These are phyloP conservation scores for Horisme vitalbata DNA, from an alignment of 2,888 invertebrate genomes.

Conservation along the genomic window DNA sequence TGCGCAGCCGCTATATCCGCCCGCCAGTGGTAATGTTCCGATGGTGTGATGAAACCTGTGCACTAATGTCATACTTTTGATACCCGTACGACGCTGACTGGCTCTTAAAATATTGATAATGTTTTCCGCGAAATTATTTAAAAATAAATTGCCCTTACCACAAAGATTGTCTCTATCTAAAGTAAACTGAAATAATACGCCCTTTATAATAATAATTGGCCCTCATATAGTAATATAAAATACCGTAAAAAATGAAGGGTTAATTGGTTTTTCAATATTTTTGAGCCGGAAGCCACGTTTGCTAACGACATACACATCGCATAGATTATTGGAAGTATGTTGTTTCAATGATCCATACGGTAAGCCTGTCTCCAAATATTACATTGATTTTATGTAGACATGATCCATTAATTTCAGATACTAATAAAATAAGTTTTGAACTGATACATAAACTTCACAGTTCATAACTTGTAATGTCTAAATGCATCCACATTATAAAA, in stretches of 20 bases:
- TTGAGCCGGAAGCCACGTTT: conserved; percentile 43
- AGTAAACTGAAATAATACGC: no score
- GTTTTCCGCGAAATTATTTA: no score
- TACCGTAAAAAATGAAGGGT: background rate
- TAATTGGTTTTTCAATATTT: conserved; percentile 30
- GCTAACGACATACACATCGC: conserved; percentile 44
- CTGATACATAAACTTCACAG: conserved; percentile 26
- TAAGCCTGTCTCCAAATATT: conserved; percentile 40
- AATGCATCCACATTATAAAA: conserved; percentile 58
- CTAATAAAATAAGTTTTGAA: conserved; percentile 31
- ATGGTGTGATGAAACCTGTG: conserved; percentile 69
- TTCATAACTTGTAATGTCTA: conserved; percentile 31
- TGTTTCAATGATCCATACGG: conserved; percentile 34
- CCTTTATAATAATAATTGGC: no score
- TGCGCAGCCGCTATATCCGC: conserved; percentile 79
- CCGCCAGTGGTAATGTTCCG: conserved; percentile 79
- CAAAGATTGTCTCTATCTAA: no score
- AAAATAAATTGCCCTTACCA: no score
- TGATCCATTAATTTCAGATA: conserved; percentile 32
- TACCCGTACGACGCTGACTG: conserved; percentile 29
- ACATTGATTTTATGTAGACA: conserved; percentile 39
- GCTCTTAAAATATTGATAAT: conserved; percentile 41
- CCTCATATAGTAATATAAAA: no score
- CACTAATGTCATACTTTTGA: conserved; percentile 15
- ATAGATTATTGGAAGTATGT: conserved; percentile 37